Base-by-base conservation (phyloP, 2,888 invertebrate species). In the Morpho achilles region DNA sequence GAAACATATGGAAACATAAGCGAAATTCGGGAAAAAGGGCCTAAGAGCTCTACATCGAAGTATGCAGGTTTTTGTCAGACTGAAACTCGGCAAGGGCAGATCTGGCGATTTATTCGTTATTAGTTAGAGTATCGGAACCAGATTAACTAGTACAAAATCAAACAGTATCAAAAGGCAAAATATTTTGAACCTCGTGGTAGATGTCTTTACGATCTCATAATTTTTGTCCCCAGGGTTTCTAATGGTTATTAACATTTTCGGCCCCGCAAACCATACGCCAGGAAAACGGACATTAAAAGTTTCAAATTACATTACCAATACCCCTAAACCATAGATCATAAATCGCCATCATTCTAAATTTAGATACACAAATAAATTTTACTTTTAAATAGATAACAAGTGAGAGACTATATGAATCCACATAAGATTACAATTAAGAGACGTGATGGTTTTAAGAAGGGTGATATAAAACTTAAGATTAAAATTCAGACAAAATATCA, bases 341-440 rank as follows among this genome's bases (percentile, higher is more conserved):
- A 45, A 55, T 8, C 32, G 44, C 50, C 45, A 49, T 41, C 44
- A 9, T 47, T 6, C 55, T 8, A 48, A 56, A 45, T 16, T 32
- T 42, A 51, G 50, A 41, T n/a, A 9, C 32, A 32, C 32, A 32
- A 32, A 32, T 32, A 2, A 32, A 32, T 32, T 32, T 1, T 32
- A 5, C 3, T 5, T 32, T 32, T 32, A 32, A 32, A 32, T 32
- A 5, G 32, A 32, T 5, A 32, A 32, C 5, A 5, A 32, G 32
- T 50, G 41, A 58, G 49, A 59, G 44, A 58, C 41, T 52, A 41
- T 45, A 48, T 48, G 41, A 57, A 59, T 52, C 57, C 65, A 59
- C 65, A 69, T 67, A 70, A 68, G 62, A 65, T 65, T 64, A 64
- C 58, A 60, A 54, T 55, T 57, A 56, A 61, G 60, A 61, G 55